These are phyloP conservation scores for Macropodus opercularis DNA, from an alignment of 2,797 vertebrate species.

Conservation along the genomic window DNA sequence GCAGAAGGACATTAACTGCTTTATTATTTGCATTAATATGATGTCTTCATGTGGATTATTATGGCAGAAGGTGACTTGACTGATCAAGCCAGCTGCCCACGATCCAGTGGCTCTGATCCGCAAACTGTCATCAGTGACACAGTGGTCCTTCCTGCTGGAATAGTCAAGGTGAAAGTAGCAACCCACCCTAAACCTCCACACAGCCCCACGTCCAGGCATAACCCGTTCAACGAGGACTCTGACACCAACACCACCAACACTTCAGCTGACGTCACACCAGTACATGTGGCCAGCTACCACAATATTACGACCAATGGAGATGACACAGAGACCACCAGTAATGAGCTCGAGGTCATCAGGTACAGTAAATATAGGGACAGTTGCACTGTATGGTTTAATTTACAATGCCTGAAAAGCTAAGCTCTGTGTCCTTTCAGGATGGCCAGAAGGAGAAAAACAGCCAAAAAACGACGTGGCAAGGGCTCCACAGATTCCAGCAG, in stretches of 20 bases:
- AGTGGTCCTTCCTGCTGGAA: constrained; percentile 42
- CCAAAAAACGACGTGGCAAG: constrained; percentile 88
- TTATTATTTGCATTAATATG: constrained; percentile 5
- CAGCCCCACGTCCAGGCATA: constrained; percentile 90
- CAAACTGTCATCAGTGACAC: constrained; percentile 79
- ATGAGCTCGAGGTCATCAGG: constrained; percentile 96
- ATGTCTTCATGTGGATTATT: constrained; percentile 22
- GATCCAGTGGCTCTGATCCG: constrained; percentile 85
- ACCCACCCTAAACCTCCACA: constrained; percentile 58
- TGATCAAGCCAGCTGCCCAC: constrained; percentile 89
- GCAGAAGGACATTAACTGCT: background rate
- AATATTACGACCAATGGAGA: constrained; percentile 59
- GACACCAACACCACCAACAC: constrained; percentile 84
- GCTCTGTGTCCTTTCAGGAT: constrained; percentile 77
- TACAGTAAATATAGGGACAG: constrained; percentile 56
- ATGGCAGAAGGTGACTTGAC: constrained; percentile 92
- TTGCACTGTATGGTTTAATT: background rate
- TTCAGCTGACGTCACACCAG: constrained; percentile 88
- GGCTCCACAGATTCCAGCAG: constrained; percentile 79
- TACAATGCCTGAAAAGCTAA: background rate
- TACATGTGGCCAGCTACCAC: constrained; percentile 79
- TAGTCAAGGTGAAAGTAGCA: constrained; percentile 41
- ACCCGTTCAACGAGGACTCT: constrained; percentile 91
- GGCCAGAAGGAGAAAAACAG: constrained; percentile 87
- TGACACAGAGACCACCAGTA: constrained; percentile 75